A percentile compares a stretch with the other conserved stretches of the same genome.
Evolutionary conservation across 1,140 invertebrate species (phyloP).

Genomic region (Drosophila carrolli): DNA sequence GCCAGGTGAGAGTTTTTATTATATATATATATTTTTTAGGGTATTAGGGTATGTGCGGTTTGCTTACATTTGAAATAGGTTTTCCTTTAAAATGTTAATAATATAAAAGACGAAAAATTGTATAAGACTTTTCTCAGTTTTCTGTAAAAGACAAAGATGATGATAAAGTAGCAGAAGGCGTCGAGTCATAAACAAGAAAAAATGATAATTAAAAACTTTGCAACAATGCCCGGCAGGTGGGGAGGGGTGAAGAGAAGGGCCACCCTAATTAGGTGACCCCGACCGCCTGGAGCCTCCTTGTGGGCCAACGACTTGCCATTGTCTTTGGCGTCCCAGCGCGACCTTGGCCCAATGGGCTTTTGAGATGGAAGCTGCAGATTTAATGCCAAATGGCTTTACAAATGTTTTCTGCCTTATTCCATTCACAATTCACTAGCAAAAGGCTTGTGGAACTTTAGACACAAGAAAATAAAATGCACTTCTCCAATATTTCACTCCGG

Average conservation of each 20-base stretch:
- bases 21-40: too few relatives aligned
- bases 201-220: conserved; percentile 31
- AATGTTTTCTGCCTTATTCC: conserved; percentile 5
- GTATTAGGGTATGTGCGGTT: too few relatives aligned
- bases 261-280: conserved; percentile 35
- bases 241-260: not conserved
- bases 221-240: conserved; percentile 9
- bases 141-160: not conserved
- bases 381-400: conserved; percentile 16
- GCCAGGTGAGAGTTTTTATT: conserved; percentile 28
- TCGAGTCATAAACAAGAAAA: conserved; percentile 12
- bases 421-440: not conserved
- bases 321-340: not conserved
- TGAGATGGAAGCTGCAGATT: not conserved
- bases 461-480: not conserved
- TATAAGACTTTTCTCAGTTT: not conserved
- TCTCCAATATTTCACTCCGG: not conserved
- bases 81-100: not conserved
- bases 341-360: conserved; percentile 11
- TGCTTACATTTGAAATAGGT: too few relatives aligned
- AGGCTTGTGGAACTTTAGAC: not conserved
- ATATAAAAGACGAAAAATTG: not conserved
- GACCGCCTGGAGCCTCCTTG: conserved; percentile 3
- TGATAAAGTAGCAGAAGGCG: conserved; percentile 9
- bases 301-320: conserved; percentile 9